Evolutionary conservation across 2,797 vertebrate genomes (phyloP).

Genomic region (Nannoperca obscura): DNA sequence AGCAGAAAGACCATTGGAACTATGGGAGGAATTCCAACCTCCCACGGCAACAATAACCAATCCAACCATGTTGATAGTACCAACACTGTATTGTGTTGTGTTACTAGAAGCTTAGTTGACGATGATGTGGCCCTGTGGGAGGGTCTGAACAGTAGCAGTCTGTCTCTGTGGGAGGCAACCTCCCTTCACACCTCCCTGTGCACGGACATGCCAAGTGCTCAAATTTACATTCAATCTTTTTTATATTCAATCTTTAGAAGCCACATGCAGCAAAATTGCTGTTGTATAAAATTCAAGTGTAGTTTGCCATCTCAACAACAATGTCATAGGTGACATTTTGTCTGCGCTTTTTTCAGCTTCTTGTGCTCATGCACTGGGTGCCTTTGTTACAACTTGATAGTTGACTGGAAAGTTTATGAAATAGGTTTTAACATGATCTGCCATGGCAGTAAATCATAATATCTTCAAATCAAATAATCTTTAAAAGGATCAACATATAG

Average conservation of each 20-base stretch:
- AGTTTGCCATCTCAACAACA: slow-evolving; percentile 40
- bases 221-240: slow-evolving; percentile 35
- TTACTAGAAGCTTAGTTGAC: slow-evolving; percentile 53
- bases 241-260: slow-evolving; percentile 28
- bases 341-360: slow-evolving; percentile 5
- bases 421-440: slow-evolving; percentile 34
- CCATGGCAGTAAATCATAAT: slow-evolving; percentile 47
- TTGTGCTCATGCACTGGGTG: slow-evolving; percentile 12
- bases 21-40: slow-evolving; percentile 50
- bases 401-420: slow-evolving; percentile 46
- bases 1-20: slow-evolving; percentile 28
- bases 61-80: slow-evolving; percentile 49
- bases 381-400: slow-evolving; percentile 26
- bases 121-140: slow-evolving; percentile 65
- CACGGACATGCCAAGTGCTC: slow-evolving; percentile 46
- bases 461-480: no score
- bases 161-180: slow-evolving; percentile 70
- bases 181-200: slow-evolving; percentile 66
- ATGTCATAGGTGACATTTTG: slow-evolving; percentile 45
- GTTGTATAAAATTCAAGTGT: slow-evolving; percentile 32
- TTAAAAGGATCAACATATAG: slow-evolving; percentile 35
- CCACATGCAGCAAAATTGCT: slow-evolving; percentile 20
- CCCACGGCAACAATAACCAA: slow-evolving; percentile 49
- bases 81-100: slow-evolving; percentile 48
- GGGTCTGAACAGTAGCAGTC: slow-evolving; percentile 67